phyloP scores from a whole-genome alignment of 2,113 vertebrate genomes.

The Progne subis region DNA sequence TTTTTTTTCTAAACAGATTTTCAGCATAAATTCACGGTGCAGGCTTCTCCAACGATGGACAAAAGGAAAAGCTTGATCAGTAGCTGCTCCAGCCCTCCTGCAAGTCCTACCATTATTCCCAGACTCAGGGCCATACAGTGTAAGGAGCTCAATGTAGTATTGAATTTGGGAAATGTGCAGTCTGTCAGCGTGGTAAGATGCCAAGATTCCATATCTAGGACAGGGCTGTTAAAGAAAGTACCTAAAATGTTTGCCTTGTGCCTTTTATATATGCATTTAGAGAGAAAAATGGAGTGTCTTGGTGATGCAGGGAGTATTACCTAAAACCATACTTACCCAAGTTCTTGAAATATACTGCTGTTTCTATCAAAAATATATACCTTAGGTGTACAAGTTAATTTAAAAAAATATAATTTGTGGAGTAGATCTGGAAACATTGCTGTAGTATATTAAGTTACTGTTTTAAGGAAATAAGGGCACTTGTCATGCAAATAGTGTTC shows the following conservation, averaged over 20 bases:
- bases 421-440: background rate
- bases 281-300: background rate
- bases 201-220: background rate
- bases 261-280: background rate
- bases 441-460: background rate
- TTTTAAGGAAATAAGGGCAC: background rate
- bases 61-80: constrained; percentile 89
- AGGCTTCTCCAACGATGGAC: constrained; percentile 94
- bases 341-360: background rate
- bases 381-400: background rate
- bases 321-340: background rate
- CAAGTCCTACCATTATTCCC: constrained; percentile 90
- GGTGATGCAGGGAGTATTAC: background rate
- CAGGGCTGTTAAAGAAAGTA: background rate
- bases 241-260: background rate
- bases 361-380: background rate
- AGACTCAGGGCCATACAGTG: constrained; percentile 95
- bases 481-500: background rate
- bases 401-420: background rate
- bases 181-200: constrained; percentile 22
- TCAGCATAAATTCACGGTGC: constrained; percentile 98
- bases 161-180: constrained; percentile 40
- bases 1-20: constrained; percentile 82
- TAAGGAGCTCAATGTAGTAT: constrained; percentile 73
- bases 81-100: constrained; percentile 90